Percentiles rank a stretch among this genome's conserved stretches.
Conservation (phyloP, 2,113 vertebrate species). For the Istiophorus platypterus region DNA sequence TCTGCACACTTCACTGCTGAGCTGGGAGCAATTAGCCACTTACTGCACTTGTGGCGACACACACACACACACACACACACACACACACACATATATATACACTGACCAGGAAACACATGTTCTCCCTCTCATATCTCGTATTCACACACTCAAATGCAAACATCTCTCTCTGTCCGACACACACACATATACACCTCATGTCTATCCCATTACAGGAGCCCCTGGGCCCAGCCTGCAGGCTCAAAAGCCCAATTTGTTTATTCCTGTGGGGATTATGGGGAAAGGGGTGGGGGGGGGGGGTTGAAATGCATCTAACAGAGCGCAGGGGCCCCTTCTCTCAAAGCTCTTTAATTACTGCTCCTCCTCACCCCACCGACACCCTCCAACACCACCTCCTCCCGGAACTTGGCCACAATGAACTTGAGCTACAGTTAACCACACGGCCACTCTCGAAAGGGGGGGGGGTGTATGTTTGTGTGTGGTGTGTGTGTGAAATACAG, state of each 20-base stretch:
- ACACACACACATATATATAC: constrained; percentile 20
- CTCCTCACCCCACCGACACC: constrained; percentile 48
- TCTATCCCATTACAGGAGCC: constrained; percentile 77
- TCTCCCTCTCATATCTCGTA: constrained; percentile 48
- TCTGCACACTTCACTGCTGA: constrained; percentile 48
- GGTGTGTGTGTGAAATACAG: neutral
- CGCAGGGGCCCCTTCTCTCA: constrained; percentile 70
- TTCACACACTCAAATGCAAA: constrained; percentile 37
- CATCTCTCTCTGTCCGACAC: constrained; percentile 29
- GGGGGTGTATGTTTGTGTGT: constrained; percentile 12
- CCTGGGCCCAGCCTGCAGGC: constrained; percentile 73
- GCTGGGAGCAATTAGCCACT: constrained; percentile 74
- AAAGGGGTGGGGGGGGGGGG: constrained; percentile 34
- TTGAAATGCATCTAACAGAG: constrained; percentile 81
- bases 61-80: constrained; percentile 18
- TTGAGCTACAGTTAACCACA: constrained; percentile 70
- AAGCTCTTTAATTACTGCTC: constrained; percentile 82
- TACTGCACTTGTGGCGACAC: constrained; percentile 53
- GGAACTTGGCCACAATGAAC: constrained; percentile 77
- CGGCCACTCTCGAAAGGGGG: constrained; percentile 31
- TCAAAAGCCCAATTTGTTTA: constrained; percentile 86
- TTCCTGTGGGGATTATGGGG: constrained; percentile 80
- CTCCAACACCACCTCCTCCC: constrained; percentile 46
- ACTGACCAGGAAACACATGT: constrained; percentile 61
- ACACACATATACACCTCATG: constrained; percentile 34